These are phyloP conservation scores for Urophycis tenuis DNA, from an alignment of 2,797 vertebrate species.

Conservation along the genomic window DNA sequence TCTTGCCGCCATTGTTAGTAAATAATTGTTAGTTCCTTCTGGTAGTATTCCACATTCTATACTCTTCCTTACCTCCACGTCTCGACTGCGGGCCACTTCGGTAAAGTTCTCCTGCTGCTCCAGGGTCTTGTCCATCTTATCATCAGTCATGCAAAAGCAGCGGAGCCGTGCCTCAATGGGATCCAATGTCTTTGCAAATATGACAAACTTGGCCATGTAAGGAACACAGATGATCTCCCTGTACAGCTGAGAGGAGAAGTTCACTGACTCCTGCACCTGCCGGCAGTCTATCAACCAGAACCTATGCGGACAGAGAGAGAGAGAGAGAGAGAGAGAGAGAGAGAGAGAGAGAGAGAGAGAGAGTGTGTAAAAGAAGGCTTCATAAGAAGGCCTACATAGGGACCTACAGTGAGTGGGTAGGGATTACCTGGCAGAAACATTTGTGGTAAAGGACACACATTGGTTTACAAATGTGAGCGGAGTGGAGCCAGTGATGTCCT, in stretches of 20 bases:
- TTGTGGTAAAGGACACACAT: constrained; percentile 97
- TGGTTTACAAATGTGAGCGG: constrained; percentile 93
- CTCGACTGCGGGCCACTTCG: constrained; percentile 92
- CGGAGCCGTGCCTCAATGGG: constrained; percentile 90
- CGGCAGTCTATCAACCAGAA: constrained; percentile 98
- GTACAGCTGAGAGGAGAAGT: constrained; percentile 91
- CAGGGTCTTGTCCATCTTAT: constrained; percentile 97
- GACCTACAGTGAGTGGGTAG: not conserved
- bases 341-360: not conserved
- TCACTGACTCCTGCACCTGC: constrained; percentile 90
- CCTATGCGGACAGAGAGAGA: constrained; percentile 56
- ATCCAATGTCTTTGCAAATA: constrained; percentile 95
- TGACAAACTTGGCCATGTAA: constrained; percentile 98
- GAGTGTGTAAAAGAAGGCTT: not conserved
- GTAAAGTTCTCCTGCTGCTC: constrained; percentile 97
- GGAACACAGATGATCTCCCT: constrained; percentile 97
- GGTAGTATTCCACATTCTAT: not conserved
- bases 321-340: constrained; percentile 6
- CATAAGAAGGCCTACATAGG: not conserved
- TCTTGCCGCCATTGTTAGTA: not conserved
- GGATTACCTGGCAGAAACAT: constrained; percentile 90
- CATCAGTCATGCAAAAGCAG: constrained; percentile 98
- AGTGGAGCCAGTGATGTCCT: constrained; percentile 96
- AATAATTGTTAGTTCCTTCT: not conserved
- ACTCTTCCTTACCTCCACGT: constrained; percentile 81